Evolutionary conservation across 2,113 vertebrate genomes (phyloP), one percentile per base, ranked within the genome.

Genomic region (Perognathus longimembris): DNA sequence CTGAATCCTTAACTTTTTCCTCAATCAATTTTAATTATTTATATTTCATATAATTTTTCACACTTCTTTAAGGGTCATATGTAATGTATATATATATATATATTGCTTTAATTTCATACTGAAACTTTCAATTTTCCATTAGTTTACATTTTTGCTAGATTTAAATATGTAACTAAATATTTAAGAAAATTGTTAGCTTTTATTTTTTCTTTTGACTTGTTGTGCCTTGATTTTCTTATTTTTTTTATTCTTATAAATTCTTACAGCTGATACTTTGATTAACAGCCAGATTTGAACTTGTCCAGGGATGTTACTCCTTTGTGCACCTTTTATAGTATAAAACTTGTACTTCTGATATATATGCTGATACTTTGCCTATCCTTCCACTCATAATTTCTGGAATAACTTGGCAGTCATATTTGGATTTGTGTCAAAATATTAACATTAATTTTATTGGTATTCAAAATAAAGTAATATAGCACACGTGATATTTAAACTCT

Each of bases 1-100:
- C 42, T 50, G 85, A 86, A 12, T 73, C 15, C n/a, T 11, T 34
- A 64, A 59, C 76, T 70, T 20, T 34, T 71, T 77, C 21, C 67
- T 70, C 17, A 21, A 63, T 91, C 24, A 61, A 38, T 87, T 95
- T 93, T 91, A 61, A 91, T 83, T 83, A 76, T 91, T 87, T 92
- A 84, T 32, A 85, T 38, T 59, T 8, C 79, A 32, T 69, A 88
- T 76, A 87, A 69, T 85, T 84, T 79, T 82, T 70, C 36, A 90
- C 45, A 73, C 70, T 36, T 30, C 30, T 87, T 59, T 70, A 88
- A 89, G 34, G 30, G 22, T 9, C 66, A 42, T 73, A 36, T 71
- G 45, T 82, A n/a, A n/a, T n/a, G n/a, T n/a, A n/a, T n/a, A n/a
- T n/a, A n/a, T n/a, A n/a, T n/a, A 50, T 88, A 22, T 57, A 54